A percentile compares a stretch with the other conserved stretches of the same genome.
phyloP scores from a whole-genome alignment of 2,888 invertebrate genomes.

The Cephus sareptanus region DNA sequence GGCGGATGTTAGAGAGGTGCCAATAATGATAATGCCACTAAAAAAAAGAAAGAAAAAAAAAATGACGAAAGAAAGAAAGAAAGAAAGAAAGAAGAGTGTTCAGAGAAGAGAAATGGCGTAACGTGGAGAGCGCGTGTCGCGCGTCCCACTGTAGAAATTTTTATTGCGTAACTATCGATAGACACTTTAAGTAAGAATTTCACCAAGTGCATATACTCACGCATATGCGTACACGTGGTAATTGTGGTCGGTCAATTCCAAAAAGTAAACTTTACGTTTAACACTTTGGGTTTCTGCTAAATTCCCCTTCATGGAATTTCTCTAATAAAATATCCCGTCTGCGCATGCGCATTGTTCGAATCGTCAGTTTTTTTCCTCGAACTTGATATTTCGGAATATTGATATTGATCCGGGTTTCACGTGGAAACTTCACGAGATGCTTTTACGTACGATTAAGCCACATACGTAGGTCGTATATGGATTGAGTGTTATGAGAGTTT shows the following conservation, averaged over 20 bases:
- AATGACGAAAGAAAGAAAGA: conserved; percentile 13
- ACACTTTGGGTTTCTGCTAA: background rate
- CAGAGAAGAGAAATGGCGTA: conserved; percentile 18
- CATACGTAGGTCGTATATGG: background rate
- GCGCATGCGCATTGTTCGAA: background rate
- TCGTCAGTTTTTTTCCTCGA: background rate
- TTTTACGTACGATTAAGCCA: background rate
- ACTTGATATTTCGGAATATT: background rate
- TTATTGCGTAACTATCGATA: background rate
- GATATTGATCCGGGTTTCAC: background rate
- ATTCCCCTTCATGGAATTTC: background rate
- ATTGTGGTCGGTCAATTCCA: background rate
- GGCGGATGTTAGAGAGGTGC: conserved; percentile 6
- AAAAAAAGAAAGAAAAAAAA: conserved; percentile 11
- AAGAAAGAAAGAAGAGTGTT: background rate
- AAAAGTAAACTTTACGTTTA: background rate
- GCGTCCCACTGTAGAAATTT: background rate
- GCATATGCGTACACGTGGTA: background rate
- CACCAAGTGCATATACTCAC: background rate
- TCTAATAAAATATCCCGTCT: background rate
- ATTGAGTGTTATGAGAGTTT: background rate
- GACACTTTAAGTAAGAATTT: background rate
- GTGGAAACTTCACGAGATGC: background rate
- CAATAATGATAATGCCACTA: background rate
- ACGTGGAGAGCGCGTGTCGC: conserved; percentile 7